These are phyloP conservation scores for Morpho achilles DNA, from an alignment of 2,888 invertebrate genomes.

Conservation along the genomic window DNA sequence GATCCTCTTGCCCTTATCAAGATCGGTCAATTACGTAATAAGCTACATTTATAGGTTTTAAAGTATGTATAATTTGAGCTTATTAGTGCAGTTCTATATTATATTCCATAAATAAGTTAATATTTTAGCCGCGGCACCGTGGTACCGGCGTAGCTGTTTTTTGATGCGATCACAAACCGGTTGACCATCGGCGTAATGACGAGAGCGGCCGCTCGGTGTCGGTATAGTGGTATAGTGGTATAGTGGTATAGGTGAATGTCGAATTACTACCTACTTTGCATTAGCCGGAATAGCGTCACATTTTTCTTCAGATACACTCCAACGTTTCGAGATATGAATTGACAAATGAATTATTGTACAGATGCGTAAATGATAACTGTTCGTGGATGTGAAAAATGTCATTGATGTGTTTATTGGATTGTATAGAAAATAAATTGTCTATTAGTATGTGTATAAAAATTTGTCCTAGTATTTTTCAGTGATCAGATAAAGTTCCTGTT, in stretches of 20 bases:
- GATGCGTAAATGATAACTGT: constrained; percentile 5
- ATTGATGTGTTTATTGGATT: background rate
- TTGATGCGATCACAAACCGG: constrained; percentile 76
- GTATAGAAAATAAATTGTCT: no score
- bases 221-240: constrained; percentile 15
- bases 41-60: no score
- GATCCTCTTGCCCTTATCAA: no score
- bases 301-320: constrained; percentile 19
- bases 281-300: constrained; percentile 34
- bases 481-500: background rate
- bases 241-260: constrained; percentile 49
- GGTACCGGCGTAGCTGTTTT: constrained; percentile 68
- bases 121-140: constrained; percentile 32
- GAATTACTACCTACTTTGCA: constrained; percentile 61
- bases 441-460: background rate
- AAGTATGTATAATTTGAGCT: no score
- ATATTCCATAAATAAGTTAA: constrained; percentile 5
- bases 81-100: no score
- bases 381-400: constrained; percentile 11
- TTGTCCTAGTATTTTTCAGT: background rate
- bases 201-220: constrained; percentile 42
- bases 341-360: constrained; percentile 18
- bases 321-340: constrained; percentile 13
- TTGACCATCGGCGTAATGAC: constrained; percentile 68
- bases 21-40: no score